Percentiles rank a stretch among this genome's conserved stretches.
These are phyloP conservation scores for Drosophila kanapiae DNA, from an alignment of 1,140 invertebrate genomes.

Conservation along the genomic window DNA sequence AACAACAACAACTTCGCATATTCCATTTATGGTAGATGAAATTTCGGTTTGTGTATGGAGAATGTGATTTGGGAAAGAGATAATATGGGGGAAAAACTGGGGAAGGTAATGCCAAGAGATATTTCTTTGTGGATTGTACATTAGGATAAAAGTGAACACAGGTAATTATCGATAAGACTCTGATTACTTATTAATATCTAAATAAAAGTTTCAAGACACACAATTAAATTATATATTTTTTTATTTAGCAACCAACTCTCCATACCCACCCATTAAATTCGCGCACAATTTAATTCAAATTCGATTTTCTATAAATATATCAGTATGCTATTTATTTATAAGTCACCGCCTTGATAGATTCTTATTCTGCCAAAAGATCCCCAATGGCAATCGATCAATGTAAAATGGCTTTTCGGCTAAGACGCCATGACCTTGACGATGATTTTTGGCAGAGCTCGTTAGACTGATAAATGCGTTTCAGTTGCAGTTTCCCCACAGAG, in stretches of 20 bases:
- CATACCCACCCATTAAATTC: constrained; percentile 44
- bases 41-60: constrained; percentile 29
- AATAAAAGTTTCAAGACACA: not conserved
- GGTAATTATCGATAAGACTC: not conserved
- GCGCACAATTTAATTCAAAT: constrained; percentile 57
- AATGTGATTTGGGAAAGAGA: constrained; percentile 17
- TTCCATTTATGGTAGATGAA: constrained; percentile 26
- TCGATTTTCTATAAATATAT: constrained; percentile 37
- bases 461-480: constrained; percentile 67
- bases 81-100: not conserved
- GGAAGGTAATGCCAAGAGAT: no score
- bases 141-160: not conserved
- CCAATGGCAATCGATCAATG: constrained; percentile 69
- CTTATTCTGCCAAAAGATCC: constrained; percentile 12
- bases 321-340: constrained; percentile 63
- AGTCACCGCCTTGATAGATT: constrained; percentile 41
- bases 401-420: constrained; percentile 37
- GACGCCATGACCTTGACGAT: constrained; percentile 52
- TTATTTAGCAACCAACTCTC: constrained; percentile 8
- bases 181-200: not conserved
- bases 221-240: not conserved
- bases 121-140: constrained; percentile 11
- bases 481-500: constrained; percentile 33
- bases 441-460: constrained; percentile 42
- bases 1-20: constrained; percentile 4